Evolutionary conservation across 2,113 vertebrate species (phyloP).

Genomic region (Brienomyrus brachyistius): DNA sequence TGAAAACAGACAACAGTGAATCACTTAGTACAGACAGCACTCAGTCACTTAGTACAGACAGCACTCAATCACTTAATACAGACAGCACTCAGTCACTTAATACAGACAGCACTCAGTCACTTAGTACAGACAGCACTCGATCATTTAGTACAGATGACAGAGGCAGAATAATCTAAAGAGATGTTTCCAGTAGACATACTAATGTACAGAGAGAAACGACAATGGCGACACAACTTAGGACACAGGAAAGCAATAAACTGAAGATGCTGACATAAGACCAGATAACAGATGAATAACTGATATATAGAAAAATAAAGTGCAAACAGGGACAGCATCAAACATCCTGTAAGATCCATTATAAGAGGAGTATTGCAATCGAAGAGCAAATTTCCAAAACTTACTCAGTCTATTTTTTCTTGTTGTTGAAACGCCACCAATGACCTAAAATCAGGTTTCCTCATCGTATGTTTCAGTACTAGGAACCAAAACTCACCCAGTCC

Average conservation of each 20-base stretch:
- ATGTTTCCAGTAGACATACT: neutral
- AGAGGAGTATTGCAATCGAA: neutral
- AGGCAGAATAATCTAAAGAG: neutral
- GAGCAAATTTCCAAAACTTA: neutral
- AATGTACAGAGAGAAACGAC: neutral
- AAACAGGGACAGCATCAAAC: neutral
- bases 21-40: neutral
- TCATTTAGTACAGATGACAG: neutral
- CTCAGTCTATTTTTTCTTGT: neutral
- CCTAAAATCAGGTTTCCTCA: neutral
- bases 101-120: too few species aligned
- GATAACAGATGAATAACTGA: neutral
- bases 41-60: neutral
- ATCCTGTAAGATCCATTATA: neutral
- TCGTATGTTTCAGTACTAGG: neutral
- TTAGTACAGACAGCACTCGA: neutral
- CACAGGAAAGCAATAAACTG: neutral
- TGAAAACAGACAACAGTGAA: slow-evolving; percentile 35
- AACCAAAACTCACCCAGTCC: neutral
- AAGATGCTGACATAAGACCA: neutral
- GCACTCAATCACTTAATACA: too few species aligned
- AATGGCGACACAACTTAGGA: neutral
- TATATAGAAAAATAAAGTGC: neutral
- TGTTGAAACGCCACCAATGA: neutral
- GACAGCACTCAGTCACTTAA: too few species aligned